Evolutionary conservation across 2,113 vertebrate genomes (phyloP), one percentile per base, ranked within the genome.

Genomic region (Ellobius talpinus): DNA sequence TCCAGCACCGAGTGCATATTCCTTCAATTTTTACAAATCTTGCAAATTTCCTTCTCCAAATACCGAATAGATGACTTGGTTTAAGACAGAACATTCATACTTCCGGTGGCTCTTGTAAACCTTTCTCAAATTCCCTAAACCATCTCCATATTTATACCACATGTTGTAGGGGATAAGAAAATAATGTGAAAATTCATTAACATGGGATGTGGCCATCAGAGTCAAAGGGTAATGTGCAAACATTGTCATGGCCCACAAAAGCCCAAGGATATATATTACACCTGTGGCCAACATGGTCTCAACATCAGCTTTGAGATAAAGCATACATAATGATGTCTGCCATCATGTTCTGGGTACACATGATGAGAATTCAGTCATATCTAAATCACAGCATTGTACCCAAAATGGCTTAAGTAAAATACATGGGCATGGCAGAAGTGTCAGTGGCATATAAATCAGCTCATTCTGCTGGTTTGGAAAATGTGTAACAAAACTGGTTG

Each of bases 81-180:
- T 82, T 81, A 24, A 63, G 61, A 12, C 29, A 29, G 14, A 68
- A 13, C 2, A 47, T 70, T 14, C 17, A 26, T 17, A 36, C 3
- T 68, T 79, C n/a, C 52, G 3, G 2, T 33, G 66, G 9, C 8
- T 90, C 29, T 68, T 70, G 63, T 6, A 68, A 52, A 78, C 14
- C 0, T 72, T 92, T 76, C 24, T 23, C 65, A 72, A 36, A 91
- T 33, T 8, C 45, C 17, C 39, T 21, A 77, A 74, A 36, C 3
- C 42, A 78, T 12, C 42, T 21, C 52, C 58, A 84, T 47, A 36
- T 96, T 91, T 92, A 76, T 36, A 42, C 8, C 16, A 36, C 13
- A 73, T 31, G 93, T 58, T 70, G 23, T 86, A 94, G 47, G 36
- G 84, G 12, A 92, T 19, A 31, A 19, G 14, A 89, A 86, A 92